A percentile compares a stretch with the other conserved stretches of the same genome.
Conservation (phyloP, 2,113 vertebrate species). For the Halichoerus grypus region DNA sequence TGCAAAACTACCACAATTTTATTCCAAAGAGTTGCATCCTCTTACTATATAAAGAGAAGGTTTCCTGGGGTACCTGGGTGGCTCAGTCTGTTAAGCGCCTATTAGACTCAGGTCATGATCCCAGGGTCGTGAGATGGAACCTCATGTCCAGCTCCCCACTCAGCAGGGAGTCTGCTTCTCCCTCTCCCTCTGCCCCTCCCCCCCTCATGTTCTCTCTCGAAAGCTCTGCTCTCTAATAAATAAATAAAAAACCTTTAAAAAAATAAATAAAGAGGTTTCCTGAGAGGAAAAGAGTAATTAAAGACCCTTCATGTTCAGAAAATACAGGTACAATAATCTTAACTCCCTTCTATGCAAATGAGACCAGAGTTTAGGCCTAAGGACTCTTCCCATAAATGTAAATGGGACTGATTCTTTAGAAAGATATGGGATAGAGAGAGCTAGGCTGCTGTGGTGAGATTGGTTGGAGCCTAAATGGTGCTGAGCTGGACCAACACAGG, state of each 20-base stretch:
- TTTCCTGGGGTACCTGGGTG: neutral
- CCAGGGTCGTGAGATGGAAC: too few species aligned
- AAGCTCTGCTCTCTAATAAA: too few species aligned
- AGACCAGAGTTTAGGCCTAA: neutral
- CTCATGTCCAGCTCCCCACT: too few species aligned
- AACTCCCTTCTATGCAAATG: neutral
- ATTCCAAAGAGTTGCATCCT: neutral
- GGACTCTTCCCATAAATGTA: neutral
- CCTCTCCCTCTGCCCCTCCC: too few species aligned
- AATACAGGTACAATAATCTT: neutral
- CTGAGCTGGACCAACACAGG: neutral
- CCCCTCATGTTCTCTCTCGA: too few species aligned
- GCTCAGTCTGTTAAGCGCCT: too few species aligned
- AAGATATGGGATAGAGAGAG: neutral
- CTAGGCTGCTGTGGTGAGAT: neutral
- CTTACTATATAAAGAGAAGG: constrained; percentile 17
- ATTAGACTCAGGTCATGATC: too few species aligned
- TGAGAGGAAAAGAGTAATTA: neutral
- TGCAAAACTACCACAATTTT: neutral
- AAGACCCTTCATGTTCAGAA: neutral
- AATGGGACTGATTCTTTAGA: neutral
- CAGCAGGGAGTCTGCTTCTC: too few species aligned
- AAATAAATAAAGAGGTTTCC: neutral
- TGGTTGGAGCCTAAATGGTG: neutral
- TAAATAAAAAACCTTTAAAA: too few species aligned